These are phyloP conservation scores for Zele albiditarsus DNA, from an alignment of 2,888 invertebrate species.

Conservation along the genomic window DNA sequence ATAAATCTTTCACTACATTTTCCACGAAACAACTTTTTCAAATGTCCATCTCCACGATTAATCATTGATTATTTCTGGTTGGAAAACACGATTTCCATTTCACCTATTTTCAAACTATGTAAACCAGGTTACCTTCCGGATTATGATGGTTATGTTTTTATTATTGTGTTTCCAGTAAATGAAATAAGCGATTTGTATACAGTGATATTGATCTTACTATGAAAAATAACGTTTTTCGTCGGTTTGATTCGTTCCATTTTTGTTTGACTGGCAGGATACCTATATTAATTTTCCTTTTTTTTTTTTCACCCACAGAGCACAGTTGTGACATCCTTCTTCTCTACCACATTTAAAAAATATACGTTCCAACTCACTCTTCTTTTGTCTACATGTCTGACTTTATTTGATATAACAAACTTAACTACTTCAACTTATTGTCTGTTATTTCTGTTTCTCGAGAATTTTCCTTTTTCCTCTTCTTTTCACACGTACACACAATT, in stretches of 20 bases:
- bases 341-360: background rate
- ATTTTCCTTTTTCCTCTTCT: background rate
- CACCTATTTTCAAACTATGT: too few species aligned
- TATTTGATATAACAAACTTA: background rate
- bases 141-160: too few species aligned
- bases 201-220: background rate
- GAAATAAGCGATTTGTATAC: background rate
- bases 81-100: too few species aligned
- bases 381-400: background rate
- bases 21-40: too few species aligned
- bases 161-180: background rate
- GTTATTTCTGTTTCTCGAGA: background rate
- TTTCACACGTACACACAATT: background rate
- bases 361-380: background rate
- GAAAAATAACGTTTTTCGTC: background rate
- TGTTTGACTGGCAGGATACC: background rate
- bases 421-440: background rate
- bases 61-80: too few species aligned
- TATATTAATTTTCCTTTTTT: background rate
- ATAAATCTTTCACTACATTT: too few species aligned
- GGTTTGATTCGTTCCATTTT: background rate
- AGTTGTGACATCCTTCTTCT: background rate
- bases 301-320: background rate
- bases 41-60: too few species aligned
- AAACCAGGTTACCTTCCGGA: too few species aligned